Evolutionary conservation across 2,888 invertebrate species (phyloP).

Genomic region (Elysia crispata): DNA sequence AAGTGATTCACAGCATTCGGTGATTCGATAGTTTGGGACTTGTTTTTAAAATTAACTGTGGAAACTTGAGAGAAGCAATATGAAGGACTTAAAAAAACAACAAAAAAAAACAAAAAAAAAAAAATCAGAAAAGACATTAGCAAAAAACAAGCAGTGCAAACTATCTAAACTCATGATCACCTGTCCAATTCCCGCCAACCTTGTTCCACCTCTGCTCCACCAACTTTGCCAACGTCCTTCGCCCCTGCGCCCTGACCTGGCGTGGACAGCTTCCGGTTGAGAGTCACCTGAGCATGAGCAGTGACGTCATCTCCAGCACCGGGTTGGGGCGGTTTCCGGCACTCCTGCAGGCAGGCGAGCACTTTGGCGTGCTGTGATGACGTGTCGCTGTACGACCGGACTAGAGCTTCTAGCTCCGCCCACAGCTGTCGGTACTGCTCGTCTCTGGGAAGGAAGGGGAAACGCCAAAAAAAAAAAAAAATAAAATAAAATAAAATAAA

Average conservation of each 20-base stretch:
- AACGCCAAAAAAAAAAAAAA: too few species aligned
- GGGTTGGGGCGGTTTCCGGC: slow-evolving; percentile 83
- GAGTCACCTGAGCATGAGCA: too few species aligned
- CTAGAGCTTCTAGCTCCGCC: slow-evolving; percentile 90
- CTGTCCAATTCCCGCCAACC: slow-evolving; percentile 74
- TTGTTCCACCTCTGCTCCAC: slow-evolving; percentile 57
- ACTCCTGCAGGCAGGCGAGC: slow-evolving; percentile 84
- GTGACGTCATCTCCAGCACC: too few species aligned
- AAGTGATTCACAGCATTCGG: too few species aligned
- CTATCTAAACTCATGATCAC: slow-evolving; percentile 51
- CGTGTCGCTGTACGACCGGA: slow-evolving; percentile 85
- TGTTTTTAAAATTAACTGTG: too few species aligned
- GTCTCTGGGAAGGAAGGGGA: slow-evolving; percentile 82
- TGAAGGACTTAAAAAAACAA: too few species aligned
- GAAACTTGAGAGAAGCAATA: too few species aligned
- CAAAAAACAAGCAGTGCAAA: neutral
- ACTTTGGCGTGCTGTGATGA: slow-evolving; percentile 84
- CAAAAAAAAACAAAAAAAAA: too few species aligned
- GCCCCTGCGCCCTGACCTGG: slow-evolving; percentile 49
- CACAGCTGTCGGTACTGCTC: slow-evolving; percentile 95
- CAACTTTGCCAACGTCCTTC: slow-evolving; percentile 58
- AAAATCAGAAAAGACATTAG: too few species aligned
- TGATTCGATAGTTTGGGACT: too few species aligned
- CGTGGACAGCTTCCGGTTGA: slow-evolving; percentile 36
- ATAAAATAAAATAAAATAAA: neutral